phyloP scores from a whole-genome alignment of 2,113 vertebrate genomes.

The Falcunculus frontatus region DNA sequence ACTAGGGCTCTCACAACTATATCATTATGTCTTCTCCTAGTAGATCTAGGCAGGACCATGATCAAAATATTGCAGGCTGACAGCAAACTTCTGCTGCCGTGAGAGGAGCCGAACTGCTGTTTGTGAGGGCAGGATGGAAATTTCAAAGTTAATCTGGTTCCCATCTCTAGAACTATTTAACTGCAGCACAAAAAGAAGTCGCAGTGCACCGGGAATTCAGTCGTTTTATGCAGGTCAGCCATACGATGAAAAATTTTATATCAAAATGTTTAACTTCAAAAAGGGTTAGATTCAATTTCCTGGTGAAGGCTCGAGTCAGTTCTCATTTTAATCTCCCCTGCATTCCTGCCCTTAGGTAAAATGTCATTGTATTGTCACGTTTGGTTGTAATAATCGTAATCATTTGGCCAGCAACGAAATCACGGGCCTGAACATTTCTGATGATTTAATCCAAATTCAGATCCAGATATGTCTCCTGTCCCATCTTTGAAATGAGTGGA shows the following conservation, averaged over 20 bases:
- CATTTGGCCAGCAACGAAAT: slow-evolving; percentile 36
- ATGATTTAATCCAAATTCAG: slow-evolving; percentile 35
- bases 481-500: slow-evolving; percentile 10
- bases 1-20: not conserved
- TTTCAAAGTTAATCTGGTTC: slow-evolving; percentile 48
- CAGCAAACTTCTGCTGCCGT: not conserved
- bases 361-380: slow-evolving; percentile 39
- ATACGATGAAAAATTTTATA: slow-evolving; percentile 36
- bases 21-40: slow-evolving; percentile 31
- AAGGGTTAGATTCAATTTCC: slow-evolving; percentile 43
- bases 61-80: not conserved
- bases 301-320: not conserved
- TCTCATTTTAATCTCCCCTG: slow-evolving; percentile 49
- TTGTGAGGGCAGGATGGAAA: not conserved
- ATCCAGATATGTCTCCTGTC: not conserved
- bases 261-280: slow-evolving; percentile 60
- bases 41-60: not conserved
- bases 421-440: slow-evolving; percentile 2
- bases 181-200: not conserved
- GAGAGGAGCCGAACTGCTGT: not conserved
- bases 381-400: slow-evolving; percentile 14
- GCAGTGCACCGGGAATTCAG: not conserved
- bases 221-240: slow-evolving; percentile 23
- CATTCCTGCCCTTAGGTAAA: slow-evolving; percentile 34
- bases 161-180: slow-evolving; percentile 34